phyloP scores from a whole-genome alignment of 1,140 invertebrate genomes.

The Scaptodrosophila lebanonensis region DNA sequence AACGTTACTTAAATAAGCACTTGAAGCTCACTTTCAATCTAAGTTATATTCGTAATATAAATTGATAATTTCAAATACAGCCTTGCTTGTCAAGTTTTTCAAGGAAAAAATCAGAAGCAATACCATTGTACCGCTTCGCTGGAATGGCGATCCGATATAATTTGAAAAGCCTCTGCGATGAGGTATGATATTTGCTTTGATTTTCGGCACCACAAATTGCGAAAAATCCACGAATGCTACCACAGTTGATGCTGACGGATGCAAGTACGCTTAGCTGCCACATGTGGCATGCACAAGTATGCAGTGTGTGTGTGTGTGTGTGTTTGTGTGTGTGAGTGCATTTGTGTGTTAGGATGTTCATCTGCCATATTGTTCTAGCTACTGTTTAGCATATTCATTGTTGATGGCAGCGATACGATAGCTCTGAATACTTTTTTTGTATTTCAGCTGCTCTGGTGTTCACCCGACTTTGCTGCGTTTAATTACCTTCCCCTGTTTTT shows the following conservation, averaged over 20 bases:
- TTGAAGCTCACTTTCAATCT: too few species aligned
- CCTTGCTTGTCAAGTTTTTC: too few species aligned
- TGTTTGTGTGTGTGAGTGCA: too few species aligned
- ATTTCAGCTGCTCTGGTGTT: slow-evolving; percentile 4
- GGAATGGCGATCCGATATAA: slow-evolving; percentile 31
- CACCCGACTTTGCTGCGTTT: slow-evolving; percentile 36
- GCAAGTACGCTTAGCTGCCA: too few species aligned
- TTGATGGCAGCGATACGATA: slow-evolving; percentile 49
- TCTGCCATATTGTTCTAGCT: slow-evolving; percentile 6
- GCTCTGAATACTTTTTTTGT: slow-evolving; percentile 45
- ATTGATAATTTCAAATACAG: too few species aligned
- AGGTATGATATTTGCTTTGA: slow-evolving; percentile 52
- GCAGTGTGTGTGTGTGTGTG: too few species aligned
- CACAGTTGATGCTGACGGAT: slow-evolving; percentile 30
- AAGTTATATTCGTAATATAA: too few species aligned
- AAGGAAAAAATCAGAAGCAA: too few species aligned
- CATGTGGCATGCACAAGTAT: slow-evolving; percentile 41
- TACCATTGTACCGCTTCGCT: too few species aligned
- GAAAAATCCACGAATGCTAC: slow-evolving; percentile 5
- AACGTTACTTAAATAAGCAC: too few species aligned
- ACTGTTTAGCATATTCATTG: slow-evolving; percentile 59
- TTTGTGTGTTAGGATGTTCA: slow-evolving; percentile 46
- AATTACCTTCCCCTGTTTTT: slow-evolving; percentile 50
- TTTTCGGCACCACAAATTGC: slow-evolving; percentile 36
- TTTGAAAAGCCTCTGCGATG: slow-evolving; percentile 53